These are phyloP conservation scores for Columbina picui DNA, from an alignment of 2,113 vertebrate species.

Conservation along the genomic window DNA sequence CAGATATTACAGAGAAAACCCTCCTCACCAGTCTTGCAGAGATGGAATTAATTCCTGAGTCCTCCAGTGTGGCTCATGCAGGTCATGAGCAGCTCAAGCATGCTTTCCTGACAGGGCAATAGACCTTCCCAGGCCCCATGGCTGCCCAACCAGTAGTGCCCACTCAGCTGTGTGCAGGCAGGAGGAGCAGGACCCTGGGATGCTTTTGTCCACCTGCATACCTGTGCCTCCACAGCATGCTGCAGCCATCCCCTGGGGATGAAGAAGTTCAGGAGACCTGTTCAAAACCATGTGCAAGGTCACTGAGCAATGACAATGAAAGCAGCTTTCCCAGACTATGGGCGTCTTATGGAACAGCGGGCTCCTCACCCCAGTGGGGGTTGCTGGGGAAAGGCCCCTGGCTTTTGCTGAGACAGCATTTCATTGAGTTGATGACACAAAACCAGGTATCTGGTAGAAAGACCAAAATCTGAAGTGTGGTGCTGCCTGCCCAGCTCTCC, in stretches of 20 bases:
- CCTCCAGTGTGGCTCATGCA: not conserved
- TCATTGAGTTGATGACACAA: not conserved
- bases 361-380: not conserved
- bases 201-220: not conserved
- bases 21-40: not conserved
- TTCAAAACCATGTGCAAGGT: not conserved
- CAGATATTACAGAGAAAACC: slow-evolving; percentile 8
- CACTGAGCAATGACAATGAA: not conserved
- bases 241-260: not conserved
- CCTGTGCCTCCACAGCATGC: rapidly evolving
- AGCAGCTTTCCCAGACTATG: not conserved
- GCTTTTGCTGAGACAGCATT: not conserved
- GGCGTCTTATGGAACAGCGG: not conserved
- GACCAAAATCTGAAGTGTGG: not conserved
- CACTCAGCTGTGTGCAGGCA: not conserved
- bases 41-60: not conserved
- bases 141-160: not conserved
- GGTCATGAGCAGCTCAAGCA: not conserved
- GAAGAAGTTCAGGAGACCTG: not conserved
- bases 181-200: rapidly evolving
- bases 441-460: not conserved
- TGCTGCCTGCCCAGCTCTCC: not conserved
- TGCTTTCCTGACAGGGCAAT: not conserved
- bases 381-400: not conserved
- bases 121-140: not conserved